A percentile compares a stretch with the other conserved stretches of the same genome.
Evolutionary conservation across 2,888 invertebrate species (phyloP).

Genomic region (Agriopis aurantiaria): DNA sequence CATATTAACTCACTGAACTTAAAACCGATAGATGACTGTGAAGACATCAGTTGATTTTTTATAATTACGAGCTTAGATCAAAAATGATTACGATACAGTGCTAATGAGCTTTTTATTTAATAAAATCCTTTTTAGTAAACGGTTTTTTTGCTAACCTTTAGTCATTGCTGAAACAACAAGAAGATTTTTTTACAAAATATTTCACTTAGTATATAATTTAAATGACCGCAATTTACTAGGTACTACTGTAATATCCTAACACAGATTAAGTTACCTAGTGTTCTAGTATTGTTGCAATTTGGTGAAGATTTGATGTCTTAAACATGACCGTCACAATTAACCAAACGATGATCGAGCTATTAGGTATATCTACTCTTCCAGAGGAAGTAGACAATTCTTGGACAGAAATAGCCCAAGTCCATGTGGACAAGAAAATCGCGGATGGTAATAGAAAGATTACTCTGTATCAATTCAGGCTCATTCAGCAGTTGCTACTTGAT

Average conservation of each 20-base stretch:
- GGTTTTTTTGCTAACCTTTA: neutral
- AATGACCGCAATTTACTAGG: too few species aligned
- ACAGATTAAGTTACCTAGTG: neutral
- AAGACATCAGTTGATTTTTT: conserved; percentile 63
- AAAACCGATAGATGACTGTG: conserved; percentile 71
- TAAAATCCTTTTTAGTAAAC: conserved; percentile 12
- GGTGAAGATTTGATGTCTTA: neutral
- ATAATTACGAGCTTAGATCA: neutral
- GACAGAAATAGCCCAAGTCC: conserved; percentile 65
- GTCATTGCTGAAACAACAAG: neutral
- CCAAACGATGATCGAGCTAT: conserved; percentile 11
- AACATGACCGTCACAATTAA: conserved; percentile 4
- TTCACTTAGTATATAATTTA: too few species aligned
- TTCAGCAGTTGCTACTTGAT: conserved; percentile 41
- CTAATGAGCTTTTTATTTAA: conserved; percentile 20
- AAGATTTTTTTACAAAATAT: neutral
- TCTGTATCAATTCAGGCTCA: conserved; percentile 42
- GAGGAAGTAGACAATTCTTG: conserved; percentile 68
- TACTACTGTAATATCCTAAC: neutral
- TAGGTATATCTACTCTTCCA: conserved; percentile 1
- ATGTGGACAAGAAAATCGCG: conserved; percentile 65
- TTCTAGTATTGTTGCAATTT: neutral
- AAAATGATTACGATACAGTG: neutral
- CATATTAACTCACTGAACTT: conserved; percentile 65
- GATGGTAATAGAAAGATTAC: conserved; percentile 74